Percentiles rank a stretch among this genome's conserved stretches.
phyloP scores from a whole-genome alignment of 2,113 vertebrate genomes.

The Noctilio leporinus region DNA sequence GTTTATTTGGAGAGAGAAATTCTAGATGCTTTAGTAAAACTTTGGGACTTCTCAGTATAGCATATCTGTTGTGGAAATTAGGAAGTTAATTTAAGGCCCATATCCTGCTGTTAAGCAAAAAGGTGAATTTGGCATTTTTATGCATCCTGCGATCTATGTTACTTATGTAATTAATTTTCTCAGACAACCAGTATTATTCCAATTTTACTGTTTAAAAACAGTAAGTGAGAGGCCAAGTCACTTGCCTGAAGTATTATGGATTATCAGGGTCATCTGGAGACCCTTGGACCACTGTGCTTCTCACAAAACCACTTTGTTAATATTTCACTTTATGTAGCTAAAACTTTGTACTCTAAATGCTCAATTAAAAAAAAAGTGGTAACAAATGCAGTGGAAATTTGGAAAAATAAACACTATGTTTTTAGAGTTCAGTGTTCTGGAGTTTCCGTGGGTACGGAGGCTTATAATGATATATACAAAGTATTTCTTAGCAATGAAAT shows the following conservation, averaged over 20 bases:
- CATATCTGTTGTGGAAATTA: not conserved
- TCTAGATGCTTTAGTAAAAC: not conserved
- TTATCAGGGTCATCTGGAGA: slow-evolving; percentile 1
- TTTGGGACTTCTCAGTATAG: not conserved
- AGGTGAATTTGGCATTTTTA: not conserved
- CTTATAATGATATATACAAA: not conserved
- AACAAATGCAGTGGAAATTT: not conserved
- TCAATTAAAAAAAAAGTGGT: not conserved
- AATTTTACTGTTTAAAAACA: slow-evolving; percentile 31
- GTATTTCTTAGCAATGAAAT: not conserved
- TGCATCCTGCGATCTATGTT: not conserved
- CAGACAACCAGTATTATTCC: not conserved
- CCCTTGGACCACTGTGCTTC: not conserved
- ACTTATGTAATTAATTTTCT: slow-evolving; percentile 18
- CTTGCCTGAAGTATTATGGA: not conserved
- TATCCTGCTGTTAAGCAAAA: not conserved
- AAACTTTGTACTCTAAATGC: not conserved
- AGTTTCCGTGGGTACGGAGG: not conserved
- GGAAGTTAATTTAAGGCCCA: not conserved
- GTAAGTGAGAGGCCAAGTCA: not conserved
- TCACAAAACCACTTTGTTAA: not conserved
- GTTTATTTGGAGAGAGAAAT: not conserved
- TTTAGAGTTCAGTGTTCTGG: not conserved
- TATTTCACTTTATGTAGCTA: slow-evolving; percentile 24
- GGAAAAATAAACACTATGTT: not conserved